phyloP scores from a whole-genome alignment of 2,113 vertebrate genomes.

The Cervus canadensis region DNA sequence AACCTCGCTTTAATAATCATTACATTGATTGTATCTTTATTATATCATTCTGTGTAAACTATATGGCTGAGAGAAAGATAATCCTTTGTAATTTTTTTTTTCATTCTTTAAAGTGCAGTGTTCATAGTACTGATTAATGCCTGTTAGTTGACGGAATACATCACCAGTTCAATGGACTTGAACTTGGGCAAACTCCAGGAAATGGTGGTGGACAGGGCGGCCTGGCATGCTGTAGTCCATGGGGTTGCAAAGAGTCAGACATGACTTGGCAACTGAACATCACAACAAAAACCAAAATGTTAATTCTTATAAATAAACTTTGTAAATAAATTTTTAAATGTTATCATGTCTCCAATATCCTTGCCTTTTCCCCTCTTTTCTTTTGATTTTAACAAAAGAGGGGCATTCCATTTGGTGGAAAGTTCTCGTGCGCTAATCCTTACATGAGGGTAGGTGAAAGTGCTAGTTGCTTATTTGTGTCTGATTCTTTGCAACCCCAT shows the following conservation, averaged over 20 bases:
- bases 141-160: not conserved
- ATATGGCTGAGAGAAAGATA: not conserved
- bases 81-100: not conserved
- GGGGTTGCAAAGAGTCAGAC: not conserved
- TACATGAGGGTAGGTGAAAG: not conserved
- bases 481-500: not conserved
- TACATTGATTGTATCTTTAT: not conserved
- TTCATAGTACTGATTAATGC: not conserved
- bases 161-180: not conserved
- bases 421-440: not conserved
- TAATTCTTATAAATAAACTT: not conserved
- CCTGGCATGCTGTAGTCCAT: not conserved
- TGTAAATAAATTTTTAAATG: not conserved
- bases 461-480: not conserved
- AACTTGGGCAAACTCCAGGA: not conserved
- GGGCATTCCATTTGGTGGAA: rapidly evolving
- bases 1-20: not conserved
- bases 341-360: not conserved
- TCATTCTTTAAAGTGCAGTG: not conserved
- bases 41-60: not conserved
- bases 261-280: not conserved
- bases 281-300: not conserved
- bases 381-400: not conserved
- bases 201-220: not conserved
- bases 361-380: not conserved